phyloP scores from a whole-genome alignment of 2,797 vertebrate species.

The Gouania willdenowi region DNA sequence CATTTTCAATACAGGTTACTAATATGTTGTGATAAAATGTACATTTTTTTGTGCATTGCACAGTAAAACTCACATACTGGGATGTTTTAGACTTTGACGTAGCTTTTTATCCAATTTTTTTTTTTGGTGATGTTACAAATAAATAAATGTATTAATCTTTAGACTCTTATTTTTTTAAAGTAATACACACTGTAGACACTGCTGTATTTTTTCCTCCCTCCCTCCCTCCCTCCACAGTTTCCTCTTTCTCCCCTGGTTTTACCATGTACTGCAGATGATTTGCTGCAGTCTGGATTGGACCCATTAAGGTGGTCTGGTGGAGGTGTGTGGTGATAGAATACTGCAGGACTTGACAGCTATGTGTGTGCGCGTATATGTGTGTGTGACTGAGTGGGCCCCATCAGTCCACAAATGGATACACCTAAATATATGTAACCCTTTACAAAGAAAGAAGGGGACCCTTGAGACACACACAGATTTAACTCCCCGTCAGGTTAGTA shows the following conservation, averaged over 20 bases:
- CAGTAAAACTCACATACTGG: too few species aligned
- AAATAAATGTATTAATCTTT: too few species aligned
- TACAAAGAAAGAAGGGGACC: slow-evolving; percentile 22
- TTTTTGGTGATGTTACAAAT: too few species aligned
- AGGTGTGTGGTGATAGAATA: slow-evolving; percentile 65
- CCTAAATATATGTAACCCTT: slow-evolving; percentile 20
- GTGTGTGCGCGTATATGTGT: slow-evolving; percentile 15
- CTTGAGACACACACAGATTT: slow-evolving; percentile 25
- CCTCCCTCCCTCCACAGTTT: neutral
- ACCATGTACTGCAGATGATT: slow-evolving; percentile 62
- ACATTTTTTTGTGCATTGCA: too few species aligned
- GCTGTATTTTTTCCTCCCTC: slow-evolving; percentile 8
- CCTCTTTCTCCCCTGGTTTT: slow-evolving; percentile 13
- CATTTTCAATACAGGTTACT: too few species aligned
- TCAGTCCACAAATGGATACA: slow-evolving; percentile 30
- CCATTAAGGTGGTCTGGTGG: slow-evolving; percentile 65
- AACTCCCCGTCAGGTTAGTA: slow-evolving; percentile 30
- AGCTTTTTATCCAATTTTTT: too few species aligned
- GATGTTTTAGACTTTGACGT: too few species aligned
- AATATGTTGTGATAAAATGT: too few species aligned
- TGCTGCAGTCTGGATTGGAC: slow-evolving; percentile 63
- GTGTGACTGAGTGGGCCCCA: slow-evolving; percentile 17
- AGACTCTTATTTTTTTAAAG: too few species aligned
- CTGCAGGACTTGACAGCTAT: slow-evolving; percentile 45
- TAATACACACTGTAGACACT: neutral